These are phyloP conservation scores for Trididemnum miniatum DNA, from an alignment of 23 tunicate genomes.

Conservation along the genomic window DNA sequence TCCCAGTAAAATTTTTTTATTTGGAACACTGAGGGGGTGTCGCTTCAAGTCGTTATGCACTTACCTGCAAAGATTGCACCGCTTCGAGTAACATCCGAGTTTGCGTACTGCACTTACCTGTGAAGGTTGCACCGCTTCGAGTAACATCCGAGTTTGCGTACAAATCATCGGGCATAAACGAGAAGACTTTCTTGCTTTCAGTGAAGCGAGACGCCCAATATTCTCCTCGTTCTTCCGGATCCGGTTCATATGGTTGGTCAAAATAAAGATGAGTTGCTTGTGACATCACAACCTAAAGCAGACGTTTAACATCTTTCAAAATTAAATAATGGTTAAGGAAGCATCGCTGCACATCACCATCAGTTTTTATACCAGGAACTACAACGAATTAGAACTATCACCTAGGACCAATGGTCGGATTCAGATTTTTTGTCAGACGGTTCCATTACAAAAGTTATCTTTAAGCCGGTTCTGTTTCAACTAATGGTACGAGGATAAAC, in stretches of 20 bases:
- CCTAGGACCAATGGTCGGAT: too few species aligned
- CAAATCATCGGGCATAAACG: conserved; percentile 73
- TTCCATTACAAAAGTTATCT: neutral
- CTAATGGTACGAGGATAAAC: too few species aligned
- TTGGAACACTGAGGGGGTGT: too few species aligned
- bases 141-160: conserved; percentile 67
- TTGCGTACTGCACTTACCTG: conserved; percentile 12
- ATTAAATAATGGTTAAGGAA: too few species aligned
- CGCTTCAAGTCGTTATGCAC: too few species aligned
- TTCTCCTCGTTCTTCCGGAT: conserved; percentile 85
- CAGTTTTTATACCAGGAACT: too few species aligned
- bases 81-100: conserved; percentile 49
- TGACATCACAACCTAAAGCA: conserved; percentile 64
- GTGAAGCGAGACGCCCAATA: conserved; percentile 91
- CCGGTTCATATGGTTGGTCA: conserved; percentile 86
- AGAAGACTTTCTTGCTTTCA: conserved; percentile 51
- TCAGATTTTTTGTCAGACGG: too few species aligned
- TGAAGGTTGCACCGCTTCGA: conserved; percentile 44
- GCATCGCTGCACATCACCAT: too few species aligned
- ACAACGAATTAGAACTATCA: too few species aligned
- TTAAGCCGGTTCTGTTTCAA: too few species aligned
- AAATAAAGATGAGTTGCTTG: conserved; percentile 83
- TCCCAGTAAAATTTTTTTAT: too few species aligned
- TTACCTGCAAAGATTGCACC: conserved; percentile 35
- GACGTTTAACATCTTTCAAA: neutral